Evolutionary conservation across 2,797 vertebrate species (phyloP).

Genomic region (Brachymystax lenok): DNA sequence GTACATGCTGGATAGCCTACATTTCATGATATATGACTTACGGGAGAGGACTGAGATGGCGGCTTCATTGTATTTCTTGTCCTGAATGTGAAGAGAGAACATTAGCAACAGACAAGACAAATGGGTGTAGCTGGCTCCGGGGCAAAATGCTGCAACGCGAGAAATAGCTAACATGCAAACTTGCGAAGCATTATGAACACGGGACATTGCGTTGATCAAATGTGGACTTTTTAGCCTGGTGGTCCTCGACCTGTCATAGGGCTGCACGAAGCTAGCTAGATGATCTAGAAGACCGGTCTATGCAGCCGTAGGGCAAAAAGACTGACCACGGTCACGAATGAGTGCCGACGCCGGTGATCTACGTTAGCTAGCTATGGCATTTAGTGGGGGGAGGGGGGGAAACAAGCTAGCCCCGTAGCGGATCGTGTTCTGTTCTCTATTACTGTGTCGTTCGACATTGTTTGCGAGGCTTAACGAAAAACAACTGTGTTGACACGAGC

Average conservation of each 20-base stretch:
- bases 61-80: constrained; percentile 83
- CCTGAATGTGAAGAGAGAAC: constrained; percentile 53
- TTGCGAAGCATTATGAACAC: not conserved
- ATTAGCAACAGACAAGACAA: not conserved
- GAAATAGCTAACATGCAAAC: not conserved
- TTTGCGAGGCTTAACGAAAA: not conserved
- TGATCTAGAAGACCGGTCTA: not conserved
- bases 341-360: not conserved
- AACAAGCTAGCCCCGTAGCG: not conserved
- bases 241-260: not conserved
- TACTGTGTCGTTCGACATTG: not conserved
- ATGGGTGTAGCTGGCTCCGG: not conserved
- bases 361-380: not conserved
- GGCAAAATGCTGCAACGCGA: not conserved
- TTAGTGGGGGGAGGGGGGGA: not conserved
- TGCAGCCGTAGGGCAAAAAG: not conserved
- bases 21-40: constrained; percentile 55
- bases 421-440: not conserved
- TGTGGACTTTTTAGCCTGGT: not conserved
- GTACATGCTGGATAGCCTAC: not conserved
- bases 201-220: not conserved
- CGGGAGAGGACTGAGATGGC: constrained; percentile 73
- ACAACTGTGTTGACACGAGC: not conserved
- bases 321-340: not conserved
- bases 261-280: not conserved